These are phyloP conservation scores for Barnardius zonarius DNA, from an alignment of 2,113 vertebrate genomes.

Conservation along the genomic window DNA sequence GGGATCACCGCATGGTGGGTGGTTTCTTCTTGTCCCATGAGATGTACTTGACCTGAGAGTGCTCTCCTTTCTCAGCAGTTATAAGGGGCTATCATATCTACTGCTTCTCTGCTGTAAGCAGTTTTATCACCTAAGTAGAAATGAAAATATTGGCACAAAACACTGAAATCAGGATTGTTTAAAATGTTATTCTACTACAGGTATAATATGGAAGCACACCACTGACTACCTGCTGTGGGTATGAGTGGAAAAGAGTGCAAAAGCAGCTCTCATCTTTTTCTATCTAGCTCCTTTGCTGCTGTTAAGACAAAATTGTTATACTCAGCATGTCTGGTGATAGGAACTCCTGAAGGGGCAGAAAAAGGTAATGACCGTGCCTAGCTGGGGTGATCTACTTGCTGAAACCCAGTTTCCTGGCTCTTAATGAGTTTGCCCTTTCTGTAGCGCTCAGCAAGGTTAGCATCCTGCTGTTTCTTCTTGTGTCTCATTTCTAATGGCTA, in stretches of 20 bases:
- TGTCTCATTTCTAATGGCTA: not conserved
- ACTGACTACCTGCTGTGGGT: not conserved
- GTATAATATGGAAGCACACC: not conserved
- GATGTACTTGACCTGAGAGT: not conserved
- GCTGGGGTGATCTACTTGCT: not conserved
- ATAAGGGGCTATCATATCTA: not conserved
- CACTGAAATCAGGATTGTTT: not conserved
- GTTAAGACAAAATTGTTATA: not conserved
- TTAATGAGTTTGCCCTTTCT: slow-evolving; percentile 33
- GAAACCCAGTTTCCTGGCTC: not conserved
- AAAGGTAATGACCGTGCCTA: not conserved
- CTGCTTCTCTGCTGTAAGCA: not conserved
- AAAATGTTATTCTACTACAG: not conserved
- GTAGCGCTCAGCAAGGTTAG: not conserved
- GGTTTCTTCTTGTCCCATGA: not conserved
- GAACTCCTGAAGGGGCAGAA: not conserved
- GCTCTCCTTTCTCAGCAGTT: not conserved
- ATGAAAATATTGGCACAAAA: not conserved
- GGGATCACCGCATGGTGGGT: not conserved
- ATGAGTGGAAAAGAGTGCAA: not conserved
- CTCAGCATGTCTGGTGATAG: not conserved
- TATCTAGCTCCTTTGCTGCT: not conserved
- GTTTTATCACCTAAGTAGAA: not conserved
- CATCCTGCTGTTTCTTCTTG: not conserved
- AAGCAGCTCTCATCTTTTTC: not conserved